Base-by-base conservation (phyloP, 2,797 vertebrate species). In the Schizothorax lantsangensis region DNA sequence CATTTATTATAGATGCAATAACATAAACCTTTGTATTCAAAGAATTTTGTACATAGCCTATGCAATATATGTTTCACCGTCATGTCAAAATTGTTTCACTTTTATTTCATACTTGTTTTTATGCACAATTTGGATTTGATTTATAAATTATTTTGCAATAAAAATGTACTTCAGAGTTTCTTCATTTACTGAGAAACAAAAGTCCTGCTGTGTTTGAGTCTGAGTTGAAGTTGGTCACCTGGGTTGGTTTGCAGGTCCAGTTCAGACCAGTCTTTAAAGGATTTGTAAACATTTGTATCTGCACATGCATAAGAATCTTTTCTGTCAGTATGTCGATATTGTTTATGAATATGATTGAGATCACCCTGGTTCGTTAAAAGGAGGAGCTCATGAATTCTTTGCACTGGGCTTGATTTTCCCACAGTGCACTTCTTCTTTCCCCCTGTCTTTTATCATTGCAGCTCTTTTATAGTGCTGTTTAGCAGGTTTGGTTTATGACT, bases 401-500 rank as follows among this genome's bases (percentile, higher is more conserved):
- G 17, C 62, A 14, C 62, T 68, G 33, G 23, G 66, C 47, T 84
- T n/a, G 36, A 68, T 78, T 79, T 79, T 84, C 83, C 62, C 83
- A 84, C 83, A 43, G 47, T 30, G 36, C 33, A 78, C 83, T 77
- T 78, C 74, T 71, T 40, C 83, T 57, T 78, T 84, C 43, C 8
- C 45, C 33, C 14, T 9, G 23, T 43, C 9, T 62, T 79, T 79
- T 21, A 79, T 79, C 57, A 21, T 45, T 6, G 19, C 15, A 21
- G 52, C 23, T 54, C 83, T 66, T 66, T 77, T 66, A 77, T 52
- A n/a, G 52, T 59, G 49, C 6, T 75, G 57, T 84, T 75, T 36
- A 75, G 14, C 62, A 78, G 23, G 57, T 52, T 52, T 54, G 45
- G 74, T 84, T 79, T 84, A 79, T 84, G 83, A 38, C 21, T 96